Percentiles rank a stretch among this genome's conserved stretches.
Evolutionary conservation across 2,113 vertebrate species (phyloP).

Genomic region (Anarhynchus alexandrinus): DNA sequence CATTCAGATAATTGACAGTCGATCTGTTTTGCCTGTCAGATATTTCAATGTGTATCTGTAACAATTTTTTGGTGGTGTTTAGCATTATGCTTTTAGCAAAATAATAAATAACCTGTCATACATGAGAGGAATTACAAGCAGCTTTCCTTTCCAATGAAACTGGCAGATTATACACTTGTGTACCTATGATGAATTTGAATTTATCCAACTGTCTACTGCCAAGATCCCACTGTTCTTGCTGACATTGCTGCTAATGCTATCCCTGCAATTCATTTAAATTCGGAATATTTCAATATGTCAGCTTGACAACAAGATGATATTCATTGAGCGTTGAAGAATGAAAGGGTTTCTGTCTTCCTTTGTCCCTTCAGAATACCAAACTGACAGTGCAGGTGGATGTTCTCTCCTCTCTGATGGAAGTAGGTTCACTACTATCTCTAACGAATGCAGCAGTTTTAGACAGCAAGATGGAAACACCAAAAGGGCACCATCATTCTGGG

Average conservation of each 20-base stretch:
- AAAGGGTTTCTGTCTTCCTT: not conserved
- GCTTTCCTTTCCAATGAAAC: not conserved
- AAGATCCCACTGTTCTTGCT: not conserved
- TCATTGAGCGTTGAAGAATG: not conserved
- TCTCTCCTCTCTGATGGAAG: not conserved
- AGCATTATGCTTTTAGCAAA: not conserved
- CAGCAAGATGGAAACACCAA: not conserved
- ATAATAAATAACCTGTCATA: not conserved
- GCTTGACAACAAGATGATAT: not conserved
- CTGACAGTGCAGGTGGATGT: not conserved
- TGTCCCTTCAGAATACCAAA: not conserved
- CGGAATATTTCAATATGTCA: not conserved
- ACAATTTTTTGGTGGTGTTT: not conserved
- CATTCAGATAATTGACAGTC: not conserved
- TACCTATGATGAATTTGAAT: not conserved
- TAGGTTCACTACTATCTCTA: not conserved
- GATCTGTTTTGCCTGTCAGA: not conserved
- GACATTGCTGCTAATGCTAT: slow-evolving; percentile 12
- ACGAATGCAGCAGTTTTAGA: not conserved
- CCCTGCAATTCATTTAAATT: slow-evolving; percentile 1
- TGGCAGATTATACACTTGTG: not conserved
- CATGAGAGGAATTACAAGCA: not conserved
- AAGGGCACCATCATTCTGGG: not conserved
- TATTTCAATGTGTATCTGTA: not conserved
- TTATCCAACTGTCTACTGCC: not conserved